Conservation (phyloP, 2,797 vertebrate species). For the Helostoma temminkii region DNA sequence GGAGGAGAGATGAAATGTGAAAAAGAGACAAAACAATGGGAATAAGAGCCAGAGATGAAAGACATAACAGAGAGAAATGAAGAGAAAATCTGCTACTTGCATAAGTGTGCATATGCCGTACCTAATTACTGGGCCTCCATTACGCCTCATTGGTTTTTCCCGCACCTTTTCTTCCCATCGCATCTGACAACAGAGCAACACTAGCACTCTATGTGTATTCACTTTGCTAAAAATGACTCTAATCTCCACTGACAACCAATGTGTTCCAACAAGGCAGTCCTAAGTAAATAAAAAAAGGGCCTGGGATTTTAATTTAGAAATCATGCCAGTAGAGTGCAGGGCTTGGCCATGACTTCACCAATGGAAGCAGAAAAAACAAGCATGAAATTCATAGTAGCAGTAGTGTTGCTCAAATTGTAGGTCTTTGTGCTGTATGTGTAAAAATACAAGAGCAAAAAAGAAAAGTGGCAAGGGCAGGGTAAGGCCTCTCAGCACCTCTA, state of each 20-base stretch:
- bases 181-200: constrained; percentile 83
- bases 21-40: constrained; percentile 53
- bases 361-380: background rate
- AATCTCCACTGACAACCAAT: constrained; percentile 72
- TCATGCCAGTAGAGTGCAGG: constrained; percentile 27
- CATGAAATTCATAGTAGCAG: constrained; percentile 13
- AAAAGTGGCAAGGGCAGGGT: constrained; percentile 26
- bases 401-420: background rate
- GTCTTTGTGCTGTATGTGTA: constrained; percentile 18
- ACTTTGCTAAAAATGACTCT: constrained; percentile 71
- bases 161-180: constrained; percentile 80
- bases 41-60: constrained; percentile 44
- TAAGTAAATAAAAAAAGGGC: constrained; percentile 56
- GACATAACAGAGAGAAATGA: constrained; percentile 45
- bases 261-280: constrained; percentile 58
- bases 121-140: constrained; percentile 66
- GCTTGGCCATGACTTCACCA: constrained; percentile 3
- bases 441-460: constrained; percentile 33
- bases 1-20: constrained; percentile 54
- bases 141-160: constrained; percentile 71
- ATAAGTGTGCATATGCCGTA: constrained; percentile 56
- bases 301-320: constrained; percentile 64
- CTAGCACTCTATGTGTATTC: constrained; percentile 58
- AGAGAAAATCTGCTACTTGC: constrained; percentile 46
- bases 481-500: constrained; percentile 60